phyloP scores from a whole-genome alignment of 2,113 vertebrate species.

The Psittacara wagleri region DNA sequence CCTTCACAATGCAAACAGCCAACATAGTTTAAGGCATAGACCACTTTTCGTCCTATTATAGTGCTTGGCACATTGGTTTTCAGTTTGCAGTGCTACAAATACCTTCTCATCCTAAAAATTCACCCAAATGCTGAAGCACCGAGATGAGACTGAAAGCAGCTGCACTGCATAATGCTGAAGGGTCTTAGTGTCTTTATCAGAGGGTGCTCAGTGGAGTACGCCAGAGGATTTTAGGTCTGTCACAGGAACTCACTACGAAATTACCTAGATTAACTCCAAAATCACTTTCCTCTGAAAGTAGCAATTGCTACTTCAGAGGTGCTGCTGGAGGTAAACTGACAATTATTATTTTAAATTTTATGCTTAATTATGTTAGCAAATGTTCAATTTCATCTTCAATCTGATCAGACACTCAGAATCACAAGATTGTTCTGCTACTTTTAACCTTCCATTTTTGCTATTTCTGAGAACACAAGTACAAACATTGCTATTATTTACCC shows the following conservation, averaged over 20 bases:
- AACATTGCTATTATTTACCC: not conserved
- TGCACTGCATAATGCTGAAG: not conserved
- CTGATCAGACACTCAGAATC: not conserved
- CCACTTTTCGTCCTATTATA: not conserved
- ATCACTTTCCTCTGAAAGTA: not conserved
- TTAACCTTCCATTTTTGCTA: not conserved
- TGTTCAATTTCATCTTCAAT: not conserved
- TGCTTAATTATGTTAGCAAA: not conserved
- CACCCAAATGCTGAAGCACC: not conserved
- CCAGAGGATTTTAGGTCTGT: not conserved
- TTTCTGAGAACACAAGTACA: not conserved
- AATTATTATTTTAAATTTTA: not conserved
- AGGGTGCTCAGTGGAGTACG: too few relatives aligned
- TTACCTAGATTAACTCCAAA: not conserved
- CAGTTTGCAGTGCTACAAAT: not conserved
- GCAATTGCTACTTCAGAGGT: not conserved
- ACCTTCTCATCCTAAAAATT: not conserved
- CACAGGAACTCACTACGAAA: not conserved
- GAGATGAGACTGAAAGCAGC: not conserved
- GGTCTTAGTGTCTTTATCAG: not conserved
- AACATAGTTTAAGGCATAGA: not conserved
- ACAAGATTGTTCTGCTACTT: not conserved
- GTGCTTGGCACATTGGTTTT: not conserved
- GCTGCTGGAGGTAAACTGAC: not conserved
- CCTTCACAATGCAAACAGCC: not conserved